Base-by-base conservation (phyloP, 2,113 vertebrate species). In the Marmota monax region DNA sequence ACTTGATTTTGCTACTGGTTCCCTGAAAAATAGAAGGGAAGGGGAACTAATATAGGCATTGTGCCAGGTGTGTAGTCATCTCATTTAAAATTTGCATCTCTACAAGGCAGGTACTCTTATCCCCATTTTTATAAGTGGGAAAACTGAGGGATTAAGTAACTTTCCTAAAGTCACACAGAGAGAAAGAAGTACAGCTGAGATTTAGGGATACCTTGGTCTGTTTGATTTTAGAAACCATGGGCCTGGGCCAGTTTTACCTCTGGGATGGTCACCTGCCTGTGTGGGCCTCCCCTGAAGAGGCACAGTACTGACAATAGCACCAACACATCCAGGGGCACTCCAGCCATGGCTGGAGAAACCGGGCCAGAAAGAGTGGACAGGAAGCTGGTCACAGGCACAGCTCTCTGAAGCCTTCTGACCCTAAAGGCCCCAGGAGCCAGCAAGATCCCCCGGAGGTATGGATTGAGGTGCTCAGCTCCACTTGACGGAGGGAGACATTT, bases 321-420 rank as follows among this genome's bases (percentile, higher is more conserved):
- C 65, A 20, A 1, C 2, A 20, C 14, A 5, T 8, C 34, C 16
- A 2, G 48, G n/a, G 29, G 6, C 12, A 1, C 32, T 51, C 20
- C 39, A 73, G 95, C 42, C 79, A 29, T 2, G 18, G n/a, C 9
- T 27, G 25, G 34, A 29, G n/a, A 73, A 4, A 11, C 18, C 29
- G 3, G 14, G 45, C 56, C 5, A 1, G 17, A 32, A 39, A 79
- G 18, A 17, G 32, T 0, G 0, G 23, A 2, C 16, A 5, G 29
- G 92, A 48, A 53, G 63, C 63, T 5, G n/a, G 16, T 77, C 84
- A 80, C 1, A 14, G 56, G 42, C 25, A 56, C 20, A 77, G 65
- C 16, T 80, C 72, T 86, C 76, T 63, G 18, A 48, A 79, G 34
- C 2, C 74, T 76, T 61, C 69, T 34, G 23, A 61, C 4, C 34